Conservation (phyloP, 2,113 vertebrate genomes). For the Neomonachus schauinslandi region DNA sequence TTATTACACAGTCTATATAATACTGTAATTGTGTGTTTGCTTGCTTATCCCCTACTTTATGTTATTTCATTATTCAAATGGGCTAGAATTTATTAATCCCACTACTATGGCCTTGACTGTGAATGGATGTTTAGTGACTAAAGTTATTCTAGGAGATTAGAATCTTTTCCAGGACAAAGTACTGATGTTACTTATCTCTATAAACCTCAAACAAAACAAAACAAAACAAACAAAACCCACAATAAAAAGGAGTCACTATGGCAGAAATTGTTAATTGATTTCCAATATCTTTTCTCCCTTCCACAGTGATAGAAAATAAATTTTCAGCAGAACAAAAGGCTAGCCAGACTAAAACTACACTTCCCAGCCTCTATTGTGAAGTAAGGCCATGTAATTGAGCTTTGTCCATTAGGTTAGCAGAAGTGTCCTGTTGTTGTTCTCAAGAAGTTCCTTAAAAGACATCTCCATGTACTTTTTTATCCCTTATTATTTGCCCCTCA, state of each 20-base stretch:
- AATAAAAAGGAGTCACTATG: neutral
- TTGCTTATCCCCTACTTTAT: neutral
- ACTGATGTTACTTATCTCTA: neutral
- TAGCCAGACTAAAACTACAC: neutral
- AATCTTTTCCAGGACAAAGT: neutral
- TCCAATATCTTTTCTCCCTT: neutral
- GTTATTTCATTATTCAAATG: neutral
- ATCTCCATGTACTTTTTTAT: neutral
- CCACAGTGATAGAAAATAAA: neutral
- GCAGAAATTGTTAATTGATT: neutral
- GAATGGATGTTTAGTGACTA: neutral
- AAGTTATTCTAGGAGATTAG: neutral
- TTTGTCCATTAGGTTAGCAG: neutral
- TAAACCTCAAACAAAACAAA: neutral
- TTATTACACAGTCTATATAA: neutral
- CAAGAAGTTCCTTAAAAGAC: neutral
- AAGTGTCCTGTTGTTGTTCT: neutral
- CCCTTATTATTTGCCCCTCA: neutral
- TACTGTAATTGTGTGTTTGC: neutral
- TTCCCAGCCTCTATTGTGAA: neutral
- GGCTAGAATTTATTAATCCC: neutral
- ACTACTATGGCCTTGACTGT: neutral
- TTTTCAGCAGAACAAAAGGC: neutral
- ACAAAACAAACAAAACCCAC: neutral
- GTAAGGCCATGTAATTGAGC: neutral